These are phyloP conservation scores for Ictalurus furcatus DNA, from an alignment of 2,113 vertebrate genomes.

Conservation along the genomic window DNA sequence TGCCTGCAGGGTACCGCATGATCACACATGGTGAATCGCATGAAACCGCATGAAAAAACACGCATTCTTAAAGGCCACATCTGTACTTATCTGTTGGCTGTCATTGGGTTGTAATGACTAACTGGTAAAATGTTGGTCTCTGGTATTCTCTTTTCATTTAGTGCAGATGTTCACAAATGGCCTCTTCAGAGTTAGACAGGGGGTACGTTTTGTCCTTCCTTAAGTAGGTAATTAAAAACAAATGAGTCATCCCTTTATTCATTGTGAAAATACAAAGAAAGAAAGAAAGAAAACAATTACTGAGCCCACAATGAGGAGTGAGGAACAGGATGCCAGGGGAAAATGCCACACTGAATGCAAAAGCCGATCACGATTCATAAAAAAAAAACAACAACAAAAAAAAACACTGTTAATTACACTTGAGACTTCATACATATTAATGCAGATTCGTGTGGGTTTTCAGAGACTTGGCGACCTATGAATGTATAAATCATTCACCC, in stretches of 20 bases:
- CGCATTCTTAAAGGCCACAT: too few species aligned
- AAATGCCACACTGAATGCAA: neutral
- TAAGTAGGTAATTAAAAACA: slow-evolving; percentile 36
- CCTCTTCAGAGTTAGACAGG: neutral
- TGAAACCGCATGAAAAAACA: too few species aligned
- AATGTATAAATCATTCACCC: neutral
- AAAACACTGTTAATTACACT: neutral
- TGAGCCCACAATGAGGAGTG: neutral
- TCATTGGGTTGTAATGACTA: neutral
- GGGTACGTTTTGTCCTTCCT: neutral
- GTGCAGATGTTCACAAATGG: neutral
- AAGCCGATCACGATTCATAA: slow-evolving; percentile 4
- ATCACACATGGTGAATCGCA: too few species aligned
- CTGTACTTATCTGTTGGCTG: neutral
- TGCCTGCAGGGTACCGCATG: too few species aligned
- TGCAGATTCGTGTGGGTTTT: neutral
- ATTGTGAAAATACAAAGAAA: slow-evolving; percentile 29
- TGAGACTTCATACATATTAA: slow-evolving; percentile 11
- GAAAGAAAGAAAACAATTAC: slow-evolving; percentile 12
- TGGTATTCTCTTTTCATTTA: slow-evolving; percentile 17
- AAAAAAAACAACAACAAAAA: neutral
- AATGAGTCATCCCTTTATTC: slow-evolving; percentile 33
- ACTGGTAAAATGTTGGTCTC: neutral
- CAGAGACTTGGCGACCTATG: neutral
- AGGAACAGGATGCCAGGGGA: neutral